phyloP scores from a whole-genome alignment of 2,113 vertebrate genomes.

The Callipepla californica region DNA sequence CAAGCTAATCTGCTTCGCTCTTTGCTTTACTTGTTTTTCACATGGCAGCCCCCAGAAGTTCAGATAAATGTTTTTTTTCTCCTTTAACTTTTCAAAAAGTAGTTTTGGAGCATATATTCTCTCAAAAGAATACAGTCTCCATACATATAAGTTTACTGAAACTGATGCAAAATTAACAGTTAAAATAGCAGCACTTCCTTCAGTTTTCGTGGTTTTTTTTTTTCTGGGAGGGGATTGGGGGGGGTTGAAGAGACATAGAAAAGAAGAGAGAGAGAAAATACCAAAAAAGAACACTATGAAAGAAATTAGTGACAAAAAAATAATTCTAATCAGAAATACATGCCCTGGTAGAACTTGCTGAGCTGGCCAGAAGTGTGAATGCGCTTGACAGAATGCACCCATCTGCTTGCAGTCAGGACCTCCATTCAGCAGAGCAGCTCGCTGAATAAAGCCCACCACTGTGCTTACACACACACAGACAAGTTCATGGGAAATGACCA shows the following conservation, averaged over 20 bases:
- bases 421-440: neutral
- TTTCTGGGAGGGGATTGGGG: too few species aligned
- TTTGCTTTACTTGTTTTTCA: slow-evolving; percentile 14
- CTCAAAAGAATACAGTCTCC: neutral
- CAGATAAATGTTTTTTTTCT: neutral
- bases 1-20: neutral
- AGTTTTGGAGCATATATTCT: neutral
- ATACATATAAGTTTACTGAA: neutral
- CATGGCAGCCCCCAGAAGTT: neutral
- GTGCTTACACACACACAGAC: neutral
- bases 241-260: neutral
- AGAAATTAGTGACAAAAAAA: neutral
- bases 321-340: neutral
- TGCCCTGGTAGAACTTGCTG: neutral
- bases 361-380: neutral
- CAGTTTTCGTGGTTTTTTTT: neutral
- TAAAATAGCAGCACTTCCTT: neutral
- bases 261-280: neutral
- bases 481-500: neutral
- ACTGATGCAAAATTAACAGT: neutral
- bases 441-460: neutral
- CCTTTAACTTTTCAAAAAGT: neutral
- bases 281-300: neutral
- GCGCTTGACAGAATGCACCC: neutral
- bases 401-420: neutral